These are phyloP conservation scores for Piprites chloris DNA, from an alignment of 2,113 vertebrate species.

Conservation along the genomic window DNA sequence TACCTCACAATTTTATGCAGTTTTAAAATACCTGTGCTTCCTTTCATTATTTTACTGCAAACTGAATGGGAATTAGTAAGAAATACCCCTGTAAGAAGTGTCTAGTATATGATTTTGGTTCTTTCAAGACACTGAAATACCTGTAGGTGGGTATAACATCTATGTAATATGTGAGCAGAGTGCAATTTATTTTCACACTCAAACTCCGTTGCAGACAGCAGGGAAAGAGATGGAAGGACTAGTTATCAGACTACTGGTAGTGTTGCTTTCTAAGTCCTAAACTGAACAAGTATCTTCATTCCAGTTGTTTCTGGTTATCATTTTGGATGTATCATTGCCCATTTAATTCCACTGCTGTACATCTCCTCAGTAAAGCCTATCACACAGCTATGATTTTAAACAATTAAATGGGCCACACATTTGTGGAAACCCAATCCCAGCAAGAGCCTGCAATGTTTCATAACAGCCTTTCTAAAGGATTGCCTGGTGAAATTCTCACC, in stretches of 20 bases:
- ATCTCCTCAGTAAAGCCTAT: background rate
- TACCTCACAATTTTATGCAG: background rate
- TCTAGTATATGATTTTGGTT: background rate
- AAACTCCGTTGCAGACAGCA: background rate
- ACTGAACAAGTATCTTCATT: background rate
- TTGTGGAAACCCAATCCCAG: background rate
- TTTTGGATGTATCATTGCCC: background rate
- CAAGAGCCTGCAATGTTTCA: background rate
- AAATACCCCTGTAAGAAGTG: background rate
- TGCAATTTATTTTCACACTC: background rate
- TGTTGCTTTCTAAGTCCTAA: background rate
- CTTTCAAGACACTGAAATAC: background rate
- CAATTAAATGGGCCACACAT: background rate
- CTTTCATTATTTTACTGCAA: background rate
- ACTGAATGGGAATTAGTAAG: background rate
- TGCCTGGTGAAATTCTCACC: background rate
- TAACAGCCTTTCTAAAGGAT: background rate
- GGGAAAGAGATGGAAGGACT: background rate
- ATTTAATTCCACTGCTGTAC: background rate
- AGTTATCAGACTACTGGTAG: background rate
- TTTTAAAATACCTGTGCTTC: background rate
- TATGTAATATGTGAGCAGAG: background rate
- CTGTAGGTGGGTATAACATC: background rate
- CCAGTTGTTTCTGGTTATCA: background rate
- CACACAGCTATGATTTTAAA: background rate